Percentiles rank a stretch among this genome's conserved stretches.
These are phyloP conservation scores for Thoracochromis brauschi DNA, from an alignment of 2,113 vertebrate genomes.

Conservation along the genomic window DNA sequence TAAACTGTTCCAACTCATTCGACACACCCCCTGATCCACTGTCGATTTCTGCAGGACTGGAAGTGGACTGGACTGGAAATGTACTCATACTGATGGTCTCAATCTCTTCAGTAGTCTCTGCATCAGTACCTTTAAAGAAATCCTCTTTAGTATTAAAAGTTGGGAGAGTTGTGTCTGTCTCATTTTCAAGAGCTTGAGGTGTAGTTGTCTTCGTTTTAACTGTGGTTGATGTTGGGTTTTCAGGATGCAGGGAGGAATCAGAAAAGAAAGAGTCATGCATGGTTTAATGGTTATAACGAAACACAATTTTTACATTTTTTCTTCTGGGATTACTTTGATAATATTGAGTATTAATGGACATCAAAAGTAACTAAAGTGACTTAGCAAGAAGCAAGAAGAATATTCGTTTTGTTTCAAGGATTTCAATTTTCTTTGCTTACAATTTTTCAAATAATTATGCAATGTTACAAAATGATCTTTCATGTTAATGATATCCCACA, in stretches of 20 bases:
- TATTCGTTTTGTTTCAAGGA: rapidly evolving
- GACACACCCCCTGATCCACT: slow-evolving; percentile 30
- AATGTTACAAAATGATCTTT: neutral
- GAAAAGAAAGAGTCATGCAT: neutral
- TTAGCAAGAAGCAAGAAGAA: neutral
- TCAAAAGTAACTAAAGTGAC: neutral
- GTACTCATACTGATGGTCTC: neutral
- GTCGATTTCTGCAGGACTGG: neutral
- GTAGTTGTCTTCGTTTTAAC: neutral
- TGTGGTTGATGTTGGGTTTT: neutral
- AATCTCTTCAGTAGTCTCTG: neutral
- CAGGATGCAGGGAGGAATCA: neutral
- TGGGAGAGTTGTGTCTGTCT: rapidly evolving
- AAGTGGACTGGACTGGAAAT: neutral
- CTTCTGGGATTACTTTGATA: neutral
- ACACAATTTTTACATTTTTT: neutral
- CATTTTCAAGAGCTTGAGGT: rapidly evolving
- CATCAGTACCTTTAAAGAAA: rapidly evolving
- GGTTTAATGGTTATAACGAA: neutral
- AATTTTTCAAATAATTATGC: neutral
- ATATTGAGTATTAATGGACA: neutral
- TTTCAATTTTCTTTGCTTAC: neutral
- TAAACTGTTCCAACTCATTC: neutral
- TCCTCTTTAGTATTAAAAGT: rapidly evolving
- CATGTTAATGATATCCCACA: rapidly evolving